phyloP scores from a whole-genome alignment of 1,140 invertebrate species.

The Temnothorax curvispinosus region DNA sequence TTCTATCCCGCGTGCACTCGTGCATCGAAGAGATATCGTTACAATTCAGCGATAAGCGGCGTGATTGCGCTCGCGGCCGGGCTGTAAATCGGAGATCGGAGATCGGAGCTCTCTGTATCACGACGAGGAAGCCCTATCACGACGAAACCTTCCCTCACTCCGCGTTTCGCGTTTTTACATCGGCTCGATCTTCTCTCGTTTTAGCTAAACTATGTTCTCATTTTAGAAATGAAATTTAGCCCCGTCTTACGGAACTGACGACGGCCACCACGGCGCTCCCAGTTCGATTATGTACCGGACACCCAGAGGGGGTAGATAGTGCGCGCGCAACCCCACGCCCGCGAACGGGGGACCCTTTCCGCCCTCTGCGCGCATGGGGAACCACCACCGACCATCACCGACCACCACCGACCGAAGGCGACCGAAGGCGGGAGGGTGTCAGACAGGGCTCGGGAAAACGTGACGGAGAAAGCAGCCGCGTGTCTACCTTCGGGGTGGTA shows the following conservation, averaged over 20 bases:
- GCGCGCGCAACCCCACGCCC: conserved; percentile 81
- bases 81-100: neutral
- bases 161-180: neutral
- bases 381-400: conserved; percentile 13
- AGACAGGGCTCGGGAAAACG: conserved; percentile 36
- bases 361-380: conserved; percentile 15
- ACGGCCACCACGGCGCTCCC: conserved; percentile 82
- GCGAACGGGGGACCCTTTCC: conserved; percentile 43
- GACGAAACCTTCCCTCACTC: neutral
- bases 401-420: conserved; percentile 19
- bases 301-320: conserved; percentile 72
- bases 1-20: conserved; percentile 59
- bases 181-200: neutral
- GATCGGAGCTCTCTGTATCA: neutral
- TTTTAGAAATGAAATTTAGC: conserved; percentile 59
- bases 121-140: neutral
- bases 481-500: conserved; percentile 34
- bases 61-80: neutral
- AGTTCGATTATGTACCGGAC: conserved; percentile 84
- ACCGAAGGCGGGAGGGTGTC: conserved; percentile 28
- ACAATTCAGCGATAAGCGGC: neutral
- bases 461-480: conserved; percentile 30
- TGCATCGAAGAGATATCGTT: conserved; percentile 42
- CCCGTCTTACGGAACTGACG: conserved; percentile 63
- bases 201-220: neutral